Conservation (phyloP, 2,797 vertebrate species). For the Molossus molossus region DNA sequence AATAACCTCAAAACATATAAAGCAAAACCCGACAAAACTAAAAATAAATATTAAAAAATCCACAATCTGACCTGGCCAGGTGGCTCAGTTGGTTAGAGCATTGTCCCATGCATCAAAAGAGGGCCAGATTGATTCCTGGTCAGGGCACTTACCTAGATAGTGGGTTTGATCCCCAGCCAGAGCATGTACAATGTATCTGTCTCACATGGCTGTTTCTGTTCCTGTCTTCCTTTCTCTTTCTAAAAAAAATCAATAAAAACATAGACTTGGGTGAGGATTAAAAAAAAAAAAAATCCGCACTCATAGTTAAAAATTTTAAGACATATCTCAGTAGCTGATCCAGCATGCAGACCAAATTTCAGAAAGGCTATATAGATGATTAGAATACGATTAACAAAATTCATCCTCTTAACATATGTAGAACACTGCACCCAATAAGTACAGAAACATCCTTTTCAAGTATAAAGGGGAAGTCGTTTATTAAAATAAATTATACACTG, state of each 20-base stretch:
- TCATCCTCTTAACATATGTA: neutral
- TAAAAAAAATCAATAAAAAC: no score
- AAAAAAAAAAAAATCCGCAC: neutral
- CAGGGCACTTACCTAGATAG: no score
- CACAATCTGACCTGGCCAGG: neutral
- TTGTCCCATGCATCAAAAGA: neutral
- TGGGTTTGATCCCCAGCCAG: no score
- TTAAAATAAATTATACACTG: neutral
- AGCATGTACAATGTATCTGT: no score
- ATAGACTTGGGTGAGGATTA: no score
- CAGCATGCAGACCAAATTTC: neutral
- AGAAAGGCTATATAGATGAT: neutral
- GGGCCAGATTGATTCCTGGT: no score
- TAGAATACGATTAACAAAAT: neutral
- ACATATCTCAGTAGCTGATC: neutral
- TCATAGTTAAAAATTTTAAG: neutral
- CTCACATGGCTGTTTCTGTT: no score
- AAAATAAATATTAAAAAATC: constrained; percentile 5
- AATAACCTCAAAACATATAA: constrained; percentile 29
- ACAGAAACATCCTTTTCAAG: neutral
- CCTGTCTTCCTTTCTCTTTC: no score
- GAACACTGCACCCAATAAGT: neutral
- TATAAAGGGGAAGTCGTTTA: neutral
- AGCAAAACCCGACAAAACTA: constrained; percentile 20
- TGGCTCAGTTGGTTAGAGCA: neutral